Conservation (phyloP, 2,888 invertebrate species). For the Eugnorisma glareosa region DNA sequence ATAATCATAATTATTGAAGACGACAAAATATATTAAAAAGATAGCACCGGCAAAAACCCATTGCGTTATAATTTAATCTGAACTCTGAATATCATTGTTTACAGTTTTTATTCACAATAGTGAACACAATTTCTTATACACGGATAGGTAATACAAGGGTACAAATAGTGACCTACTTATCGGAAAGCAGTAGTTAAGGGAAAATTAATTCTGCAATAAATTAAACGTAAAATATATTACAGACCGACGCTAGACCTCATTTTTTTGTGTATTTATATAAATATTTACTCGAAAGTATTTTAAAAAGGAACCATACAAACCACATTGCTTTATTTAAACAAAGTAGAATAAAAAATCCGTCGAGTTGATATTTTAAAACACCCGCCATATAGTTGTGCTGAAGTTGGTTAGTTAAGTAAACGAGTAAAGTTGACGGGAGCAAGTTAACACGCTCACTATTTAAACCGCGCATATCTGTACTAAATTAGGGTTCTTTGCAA, state of each 20-base stretch:
- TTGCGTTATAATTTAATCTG: slow-evolving; percentile 12
- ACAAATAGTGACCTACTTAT: background rate
- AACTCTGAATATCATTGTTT: background rate
- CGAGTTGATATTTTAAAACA: slow-evolving; percentile 45
- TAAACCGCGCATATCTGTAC: slow-evolving; percentile 58
- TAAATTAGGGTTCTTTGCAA: slow-evolving; percentile 61
- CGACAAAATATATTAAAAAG: background rate
- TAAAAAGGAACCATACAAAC: background rate
- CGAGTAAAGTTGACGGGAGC: slow-evolving; percentile 59
- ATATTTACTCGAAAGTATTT: background rate
- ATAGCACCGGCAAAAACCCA: background rate
- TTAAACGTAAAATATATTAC: background rate
- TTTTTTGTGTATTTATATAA: background rate
- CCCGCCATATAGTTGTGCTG: slow-evolving; percentile 40
- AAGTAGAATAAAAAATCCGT: slow-evolving; percentile 44
- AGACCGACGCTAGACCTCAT: background rate
- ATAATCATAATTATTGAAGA: background rate
- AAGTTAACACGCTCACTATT: slow-evolving; percentile 60
- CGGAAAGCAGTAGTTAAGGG: background rate
- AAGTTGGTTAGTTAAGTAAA: slow-evolving; percentile 64
- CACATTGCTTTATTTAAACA: background rate
- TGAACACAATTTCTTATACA: background rate
- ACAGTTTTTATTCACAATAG: background rate
- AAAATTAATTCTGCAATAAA: background rate
- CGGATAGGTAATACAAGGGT: background rate